Conservation (phyloP, 2,888 invertebrate species). For the Micropterix aruncella region DNA sequence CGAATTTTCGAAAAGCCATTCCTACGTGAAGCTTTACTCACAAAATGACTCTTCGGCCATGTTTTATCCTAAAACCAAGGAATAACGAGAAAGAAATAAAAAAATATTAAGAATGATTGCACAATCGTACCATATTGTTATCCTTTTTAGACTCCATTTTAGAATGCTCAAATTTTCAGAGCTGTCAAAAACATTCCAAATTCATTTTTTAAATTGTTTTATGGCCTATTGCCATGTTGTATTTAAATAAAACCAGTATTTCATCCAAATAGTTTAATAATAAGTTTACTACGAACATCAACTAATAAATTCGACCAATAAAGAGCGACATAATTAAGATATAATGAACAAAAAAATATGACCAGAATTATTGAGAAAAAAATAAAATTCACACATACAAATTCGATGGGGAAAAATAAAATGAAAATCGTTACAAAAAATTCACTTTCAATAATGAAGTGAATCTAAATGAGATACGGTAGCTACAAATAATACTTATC, state of each 20-base stretch:
- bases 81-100: neutral
- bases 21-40: neutral
- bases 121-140: too few species aligned
- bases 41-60: neutral
- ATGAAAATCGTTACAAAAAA: neutral
- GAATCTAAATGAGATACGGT: neutral
- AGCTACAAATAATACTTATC: neutral
- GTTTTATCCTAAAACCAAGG: neutral
- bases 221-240: too few species aligned
- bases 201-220: too few species aligned
- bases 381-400: too few species aligned
- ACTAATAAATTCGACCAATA: slow-evolving; percentile 12
- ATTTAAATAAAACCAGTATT: neutral
- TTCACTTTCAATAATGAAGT: neutral
- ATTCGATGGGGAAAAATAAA: neutral
- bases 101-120: neutral
- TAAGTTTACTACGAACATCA: slow-evolving; percentile 12
- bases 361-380: neutral
- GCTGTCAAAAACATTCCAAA: too few species aligned
- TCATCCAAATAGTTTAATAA: neutral
- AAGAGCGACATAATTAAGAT: slow-evolving; percentile 1
- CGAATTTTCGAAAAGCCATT: neutral
- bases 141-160: too few species aligned
- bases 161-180: neutral
- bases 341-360: neutral